A percentile compares a stretch with the other conserved stretches of the same genome.
phyloP scores from a whole-genome alignment of 2,113 vertebrate genomes.

The Xerus inauris region DNA sequence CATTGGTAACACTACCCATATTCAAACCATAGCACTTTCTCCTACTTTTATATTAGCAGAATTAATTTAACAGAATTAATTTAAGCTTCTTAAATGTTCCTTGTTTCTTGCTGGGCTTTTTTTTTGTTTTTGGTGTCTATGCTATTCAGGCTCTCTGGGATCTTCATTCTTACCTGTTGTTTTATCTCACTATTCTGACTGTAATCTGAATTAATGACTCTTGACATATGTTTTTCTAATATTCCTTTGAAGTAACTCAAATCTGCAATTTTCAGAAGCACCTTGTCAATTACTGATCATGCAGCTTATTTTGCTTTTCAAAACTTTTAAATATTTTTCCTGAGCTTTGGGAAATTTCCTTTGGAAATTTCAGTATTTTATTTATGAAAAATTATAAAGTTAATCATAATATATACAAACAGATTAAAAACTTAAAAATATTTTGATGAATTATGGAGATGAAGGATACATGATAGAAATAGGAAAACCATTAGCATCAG shows the following conservation, averaged over 20 bases:
- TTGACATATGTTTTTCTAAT: neutral
- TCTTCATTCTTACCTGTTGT: neutral
- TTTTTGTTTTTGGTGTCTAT: neutral
- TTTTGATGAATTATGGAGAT: slow-evolving; percentile 10
- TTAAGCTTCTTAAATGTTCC: neutral
- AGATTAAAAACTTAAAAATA: neutral
- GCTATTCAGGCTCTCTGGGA: neutral
- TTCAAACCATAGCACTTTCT: neutral
- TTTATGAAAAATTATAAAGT: neutral
- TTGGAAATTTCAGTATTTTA: neutral
- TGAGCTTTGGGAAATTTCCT: neutral
- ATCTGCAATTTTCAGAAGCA: slow-evolving; percentile 16
- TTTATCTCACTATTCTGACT: neutral
- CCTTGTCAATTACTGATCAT: neutral
- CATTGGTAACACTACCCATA: neutral
- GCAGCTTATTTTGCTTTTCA: neutral
- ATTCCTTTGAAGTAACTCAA: slow-evolving; percentile 20
- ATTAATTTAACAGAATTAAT: neutral
- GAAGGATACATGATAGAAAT: neutral
- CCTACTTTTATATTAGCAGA: neutral
- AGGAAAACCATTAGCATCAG: neutral
- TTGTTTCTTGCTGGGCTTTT: neutral
- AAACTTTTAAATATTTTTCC: neutral
- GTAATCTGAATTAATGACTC: neutral
- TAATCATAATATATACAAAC: neutral